Evolutionary conservation across 2,888 invertebrate genomes (phyloP), one percentile per base, ranked within the genome.

Genomic region (Fragum fragum): DNA sequence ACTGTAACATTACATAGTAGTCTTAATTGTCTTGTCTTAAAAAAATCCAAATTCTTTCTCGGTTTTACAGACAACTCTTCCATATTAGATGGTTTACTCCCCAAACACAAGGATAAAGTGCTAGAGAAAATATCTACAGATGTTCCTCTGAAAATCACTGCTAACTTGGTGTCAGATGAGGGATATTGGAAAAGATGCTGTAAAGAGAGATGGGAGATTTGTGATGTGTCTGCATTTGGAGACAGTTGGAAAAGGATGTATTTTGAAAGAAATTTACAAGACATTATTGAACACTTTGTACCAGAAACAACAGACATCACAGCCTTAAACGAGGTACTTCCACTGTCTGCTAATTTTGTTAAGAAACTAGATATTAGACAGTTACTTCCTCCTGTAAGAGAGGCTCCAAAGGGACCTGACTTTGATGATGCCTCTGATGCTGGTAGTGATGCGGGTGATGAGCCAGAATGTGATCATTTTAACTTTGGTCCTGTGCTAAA

Each of bases 141-240:
- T 61, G 80, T 95, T 9, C 94, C 95, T 6, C 86, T 94, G 16
- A 93, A 93, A 81, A 91, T 94, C 23, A 94, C 94, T n/a, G 94
- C 94, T n/a, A 90, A 92, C 52, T 83, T 94, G n/a, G 92, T 95
- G 1, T 91, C 93, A 14, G 94, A 94, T 87, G 94, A 94, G 75
- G 92, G 91, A 3, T 95, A 93, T 87, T 95, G 95, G 95, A 88
- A 94, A 82, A 86, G 94, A 39, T 93, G 94, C 80, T 95, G 94
- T 83, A 90, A 91, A 76, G 91, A 91, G 18, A 83, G 93, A 28
- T 95, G 94, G 94, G 90, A 91, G 52, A 91, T 94, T 55, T 93
- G 94, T 89, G 94, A 94, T 87, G 92, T 94, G 1, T 87, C 91
- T 14, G 89, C 89, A n/a, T 94, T 91, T 87, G 93, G 92, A 6